phyloP scores from a whole-genome alignment of 2,888 invertebrate species.

The Athrips mouffetella region DNA sequence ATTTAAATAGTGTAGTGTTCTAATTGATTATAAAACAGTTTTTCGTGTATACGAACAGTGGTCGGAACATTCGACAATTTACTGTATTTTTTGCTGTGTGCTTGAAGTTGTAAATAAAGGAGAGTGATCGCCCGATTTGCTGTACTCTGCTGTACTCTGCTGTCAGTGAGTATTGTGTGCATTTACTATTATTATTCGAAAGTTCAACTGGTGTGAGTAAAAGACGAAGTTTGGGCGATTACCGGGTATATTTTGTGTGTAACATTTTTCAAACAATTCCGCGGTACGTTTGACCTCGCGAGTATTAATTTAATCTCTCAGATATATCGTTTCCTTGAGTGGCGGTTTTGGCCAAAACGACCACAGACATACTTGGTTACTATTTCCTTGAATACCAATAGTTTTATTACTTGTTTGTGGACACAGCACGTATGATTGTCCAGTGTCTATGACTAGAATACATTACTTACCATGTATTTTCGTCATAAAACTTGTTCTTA shows the following conservation, averaged over 20 bases:
- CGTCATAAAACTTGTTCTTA: too few relatives aligned
- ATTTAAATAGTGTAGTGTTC: constrained; percentile 26
- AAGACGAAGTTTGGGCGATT: background rate
- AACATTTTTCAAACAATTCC: constrained; percentile 14
- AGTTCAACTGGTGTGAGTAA: background rate
- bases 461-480: too few relatives aligned
- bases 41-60: constrained; percentile 33
- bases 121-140: constrained; percentile 26
- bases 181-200: background rate
- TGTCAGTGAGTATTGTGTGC: constrained; percentile 5
- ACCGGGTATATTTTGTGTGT: constrained; percentile 12
- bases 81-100: constrained; percentile 44
- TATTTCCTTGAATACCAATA: constrained; percentile 16
- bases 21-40: constrained; percentile 22
- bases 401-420: constrained; percentile 2
- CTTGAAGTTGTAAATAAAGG: constrained; percentile 46
- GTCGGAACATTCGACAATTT: constrained; percentile 43
- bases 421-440: constrained; percentile 1
- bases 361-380: background rate
- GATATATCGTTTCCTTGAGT: background rate
- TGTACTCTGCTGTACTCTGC: constrained; percentile 7
- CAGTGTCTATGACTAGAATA: background rate
- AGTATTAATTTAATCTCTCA: constrained; percentile 3
- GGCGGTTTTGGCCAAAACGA: constrained; percentile 6
- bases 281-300: constrained; percentile 12